These are phyloP conservation scores for Tuberolachnus salignus DNA, from an alignment of 2,888 invertebrate genomes.

Conservation along the genomic window DNA sequence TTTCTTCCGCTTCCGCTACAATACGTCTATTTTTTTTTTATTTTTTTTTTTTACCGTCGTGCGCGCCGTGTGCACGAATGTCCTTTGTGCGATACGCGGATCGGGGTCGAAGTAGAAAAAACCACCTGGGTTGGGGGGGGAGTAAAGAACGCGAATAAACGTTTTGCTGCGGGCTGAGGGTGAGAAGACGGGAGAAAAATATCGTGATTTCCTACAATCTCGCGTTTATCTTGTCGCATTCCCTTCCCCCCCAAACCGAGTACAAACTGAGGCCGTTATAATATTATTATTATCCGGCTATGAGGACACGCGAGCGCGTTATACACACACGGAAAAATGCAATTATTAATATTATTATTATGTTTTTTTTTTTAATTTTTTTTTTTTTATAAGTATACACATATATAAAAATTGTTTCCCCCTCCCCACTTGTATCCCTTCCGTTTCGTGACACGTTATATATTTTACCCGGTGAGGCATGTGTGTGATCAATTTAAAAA, in stretches of 20 bases:
- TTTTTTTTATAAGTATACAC: not conserved
- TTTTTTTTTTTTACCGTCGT: too few relatives aligned
- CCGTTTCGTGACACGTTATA: not conserved
- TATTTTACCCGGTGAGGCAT: not conserved
- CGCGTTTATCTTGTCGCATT: slow-evolving; percentile 43
- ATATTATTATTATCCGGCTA: not conserved
- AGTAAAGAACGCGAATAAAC: not conserved
- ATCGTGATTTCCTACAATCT: slow-evolving; percentile 48
- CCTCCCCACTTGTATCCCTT: not conserved
- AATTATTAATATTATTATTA: slow-evolving; percentile 40
- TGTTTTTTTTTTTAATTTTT: not conserved
- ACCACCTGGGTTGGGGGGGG: not conserved
- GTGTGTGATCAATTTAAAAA: slow-evolving; percentile 44
- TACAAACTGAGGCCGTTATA: not conserved
- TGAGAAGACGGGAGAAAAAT: not conserved
- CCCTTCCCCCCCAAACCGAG: not conserved
- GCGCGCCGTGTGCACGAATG: not conserved
- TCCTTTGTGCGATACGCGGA: not conserved
- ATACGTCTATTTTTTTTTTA: slow-evolving; percentile 38
- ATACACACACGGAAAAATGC: not conserved
- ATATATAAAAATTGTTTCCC: not conserved
- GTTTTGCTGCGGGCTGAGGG: not conserved
- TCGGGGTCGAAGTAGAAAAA: too few relatives aligned
- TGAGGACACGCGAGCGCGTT: not conserved
- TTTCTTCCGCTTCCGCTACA: slow-evolving; percentile 24